Conservation (phyloP, 2,113 vertebrate species). For the Caracal caracal region DNA sequence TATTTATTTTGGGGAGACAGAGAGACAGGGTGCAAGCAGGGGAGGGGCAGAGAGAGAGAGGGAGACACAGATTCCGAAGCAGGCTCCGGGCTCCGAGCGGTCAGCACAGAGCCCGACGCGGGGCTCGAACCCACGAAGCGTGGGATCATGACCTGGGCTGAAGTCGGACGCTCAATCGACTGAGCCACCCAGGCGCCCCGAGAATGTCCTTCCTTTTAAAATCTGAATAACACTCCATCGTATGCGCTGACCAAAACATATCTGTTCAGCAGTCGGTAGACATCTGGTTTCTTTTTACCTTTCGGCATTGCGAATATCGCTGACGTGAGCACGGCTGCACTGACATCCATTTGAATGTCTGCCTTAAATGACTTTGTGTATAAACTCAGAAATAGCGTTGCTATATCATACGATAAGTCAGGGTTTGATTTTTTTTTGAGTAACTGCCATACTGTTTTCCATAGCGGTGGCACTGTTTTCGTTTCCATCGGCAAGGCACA, state of each 20-base stretch:
- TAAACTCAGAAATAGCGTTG: neutral
- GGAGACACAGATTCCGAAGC: no score
- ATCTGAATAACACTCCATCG: neutral
- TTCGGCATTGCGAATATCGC: neutral
- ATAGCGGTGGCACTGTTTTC: neutral
- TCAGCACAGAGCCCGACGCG: no score
- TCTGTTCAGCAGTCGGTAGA: neutral
- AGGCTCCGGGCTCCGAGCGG: no score
- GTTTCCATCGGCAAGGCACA: neutral
- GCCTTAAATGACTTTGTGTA: neutral
- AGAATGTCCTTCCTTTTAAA: neutral
- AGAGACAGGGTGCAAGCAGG: no score
- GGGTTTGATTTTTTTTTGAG: neutral
- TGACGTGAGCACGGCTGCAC: neutral
- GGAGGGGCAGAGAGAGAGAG: no score
- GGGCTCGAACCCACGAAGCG: no score
- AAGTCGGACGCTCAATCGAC: accelerated
- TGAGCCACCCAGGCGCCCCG: no score
- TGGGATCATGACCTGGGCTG: no score
- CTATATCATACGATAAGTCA: neutral
- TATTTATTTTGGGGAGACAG: no score
- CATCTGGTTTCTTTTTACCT: neutral
- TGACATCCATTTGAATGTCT: neutral
- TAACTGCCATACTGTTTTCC: neutral
- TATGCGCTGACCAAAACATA: neutral